These are phyloP conservation scores for Macrosteles quadrilineatus DNA, from an alignment of 1,140 invertebrate species.

Conservation along the genomic window DNA sequence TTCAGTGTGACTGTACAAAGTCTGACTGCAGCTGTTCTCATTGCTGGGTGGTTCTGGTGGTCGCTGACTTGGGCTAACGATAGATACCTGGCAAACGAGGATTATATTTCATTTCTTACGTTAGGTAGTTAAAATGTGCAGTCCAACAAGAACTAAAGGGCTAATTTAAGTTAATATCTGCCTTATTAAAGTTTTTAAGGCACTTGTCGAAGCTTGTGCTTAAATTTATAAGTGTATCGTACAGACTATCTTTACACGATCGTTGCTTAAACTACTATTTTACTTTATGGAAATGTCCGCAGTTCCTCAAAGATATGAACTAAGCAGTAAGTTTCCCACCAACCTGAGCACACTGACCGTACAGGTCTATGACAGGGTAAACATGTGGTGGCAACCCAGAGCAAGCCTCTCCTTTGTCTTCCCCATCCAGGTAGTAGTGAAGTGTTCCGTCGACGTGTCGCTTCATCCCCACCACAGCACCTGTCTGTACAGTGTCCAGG, in stretches of 20 bases:
- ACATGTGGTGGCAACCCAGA: slow-evolving; percentile 77
- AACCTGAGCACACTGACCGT: slow-evolving; percentile 93
- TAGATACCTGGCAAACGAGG: slow-evolving; percentile 29
- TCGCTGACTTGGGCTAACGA: slow-evolving; percentile 27
- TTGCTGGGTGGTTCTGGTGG: slow-evolving; percentile 29
- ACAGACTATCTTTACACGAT: too few species aligned
- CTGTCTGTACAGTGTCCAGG: slow-evolving; percentile 41
- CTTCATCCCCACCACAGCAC: slow-evolving; percentile 68
- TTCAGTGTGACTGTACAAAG: slow-evolving; percentile 12
- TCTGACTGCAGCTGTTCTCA: slow-evolving; percentile 30
- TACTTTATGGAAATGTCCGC: too few species aligned
- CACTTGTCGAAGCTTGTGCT: too few species aligned
- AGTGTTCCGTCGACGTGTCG: slow-evolving; percentile 78
- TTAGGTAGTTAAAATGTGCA: slow-evolving; percentile 13
- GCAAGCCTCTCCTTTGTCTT: slow-evolving; percentile 87
- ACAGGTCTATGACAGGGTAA: slow-evolving; percentile 93
- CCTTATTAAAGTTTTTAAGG: too few species aligned
- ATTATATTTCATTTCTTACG: neutral
- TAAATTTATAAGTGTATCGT: too few species aligned
- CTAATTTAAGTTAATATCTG: too few species aligned
- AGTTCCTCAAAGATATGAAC: too few species aligned
- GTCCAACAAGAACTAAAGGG: too few species aligned
- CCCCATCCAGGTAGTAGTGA: slow-evolving; percentile 89
- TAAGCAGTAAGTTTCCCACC: too few species aligned
- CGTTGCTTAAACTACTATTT: too few species aligned